Evolutionary conservation across 2,888 invertebrate genomes (phyloP).

Genomic region (Habroteleia sp.): DNA sequence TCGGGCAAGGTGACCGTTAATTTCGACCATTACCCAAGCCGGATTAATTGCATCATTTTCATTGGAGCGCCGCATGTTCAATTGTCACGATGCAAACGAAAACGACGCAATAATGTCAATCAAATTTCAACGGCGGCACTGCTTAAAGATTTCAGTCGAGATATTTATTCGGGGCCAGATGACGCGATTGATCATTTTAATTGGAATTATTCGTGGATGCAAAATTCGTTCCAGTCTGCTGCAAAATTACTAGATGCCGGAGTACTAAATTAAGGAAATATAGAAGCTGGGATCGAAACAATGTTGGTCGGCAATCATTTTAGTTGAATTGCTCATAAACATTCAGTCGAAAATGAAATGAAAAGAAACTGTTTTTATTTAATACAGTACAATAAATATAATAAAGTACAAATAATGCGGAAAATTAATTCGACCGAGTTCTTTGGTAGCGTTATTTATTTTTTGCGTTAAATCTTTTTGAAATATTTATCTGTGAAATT

Average conservation of each 20-base stretch:
- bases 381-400: too few species aligned
- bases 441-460: too few species aligned
- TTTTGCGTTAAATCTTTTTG: too few species aligned
- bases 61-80: constrained; percentile 35
- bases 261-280: constrained; percentile 27
- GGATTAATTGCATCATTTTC: constrained; percentile 41
- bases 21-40: constrained; percentile 21
- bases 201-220: constrained; percentile 48
- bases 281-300: too few species aligned
- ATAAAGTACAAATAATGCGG: too few species aligned
- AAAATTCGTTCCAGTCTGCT: constrained; percentile 32
- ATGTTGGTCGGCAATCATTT: too few species aligned
- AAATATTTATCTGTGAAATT: too few species aligned
- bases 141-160: constrained; percentile 29
- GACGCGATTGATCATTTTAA: constrained; percentile 57
- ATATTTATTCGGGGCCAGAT: constrained; percentile 38
- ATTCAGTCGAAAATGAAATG: too few species aligned
- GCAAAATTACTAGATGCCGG: constrained; percentile 24
- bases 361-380: too few species aligned
- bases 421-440: too few species aligned
- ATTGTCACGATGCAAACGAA: constrained; percentile 46
- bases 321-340: too few species aligned
- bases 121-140: constrained; percentile 22
- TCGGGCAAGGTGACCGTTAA: too few species aligned
- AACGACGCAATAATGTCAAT: constrained; percentile 44